These are phyloP conservation scores for Clistopyga incitator DNA, from an alignment of 2,888 invertebrate genomes.

Conservation along the genomic window DNA sequence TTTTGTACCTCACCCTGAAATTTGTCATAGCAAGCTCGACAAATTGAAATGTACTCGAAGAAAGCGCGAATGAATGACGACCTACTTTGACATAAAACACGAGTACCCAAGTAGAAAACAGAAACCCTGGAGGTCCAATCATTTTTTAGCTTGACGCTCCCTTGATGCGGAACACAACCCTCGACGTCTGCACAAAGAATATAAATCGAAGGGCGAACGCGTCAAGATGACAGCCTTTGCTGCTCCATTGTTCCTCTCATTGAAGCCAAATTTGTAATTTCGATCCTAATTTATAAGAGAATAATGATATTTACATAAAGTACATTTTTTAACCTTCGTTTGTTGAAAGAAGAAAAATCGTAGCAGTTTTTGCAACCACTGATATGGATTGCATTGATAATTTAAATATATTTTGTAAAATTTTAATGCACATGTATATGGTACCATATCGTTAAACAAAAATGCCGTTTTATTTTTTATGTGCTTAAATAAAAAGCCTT, in stretches of 20 bases:
- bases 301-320: background rate
- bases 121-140: slow-evolving; percentile 55
- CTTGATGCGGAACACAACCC: slow-evolving; percentile 40
- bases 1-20: slow-evolving; percentile 45
- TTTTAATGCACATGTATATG: too few relatives aligned
- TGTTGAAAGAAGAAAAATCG: too few relatives aligned
- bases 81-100: slow-evolving; percentile 57
- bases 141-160: slow-evolving; percentile 34
- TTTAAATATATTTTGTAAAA: too few relatives aligned
- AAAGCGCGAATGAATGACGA: slow-evolving; percentile 61
- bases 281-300: background rate
- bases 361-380: too few relatives aligned
- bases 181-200: slow-evolving; percentile 54
- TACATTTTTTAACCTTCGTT: background rate
- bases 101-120: slow-evolving; percentile 47
- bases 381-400: too few relatives aligned
- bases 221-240: slow-evolving; percentile 20
- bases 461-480: too few relatives aligned
- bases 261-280: slow-evolving; percentile 1
- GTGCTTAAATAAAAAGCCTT: too few relatives aligned
- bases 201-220: slow-evolving; percentile 34
- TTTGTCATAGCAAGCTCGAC: slow-evolving; percentile 52
- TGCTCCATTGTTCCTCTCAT: background rate
- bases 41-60: slow-evolving; percentile 64
- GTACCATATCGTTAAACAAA: too few relatives aligned